Percentiles rank a stretch among this genome's conserved stretches.
Conservation (phyloP, 2,113 vertebrate genomes). For the Dissostichus mawsoni region DNA sequence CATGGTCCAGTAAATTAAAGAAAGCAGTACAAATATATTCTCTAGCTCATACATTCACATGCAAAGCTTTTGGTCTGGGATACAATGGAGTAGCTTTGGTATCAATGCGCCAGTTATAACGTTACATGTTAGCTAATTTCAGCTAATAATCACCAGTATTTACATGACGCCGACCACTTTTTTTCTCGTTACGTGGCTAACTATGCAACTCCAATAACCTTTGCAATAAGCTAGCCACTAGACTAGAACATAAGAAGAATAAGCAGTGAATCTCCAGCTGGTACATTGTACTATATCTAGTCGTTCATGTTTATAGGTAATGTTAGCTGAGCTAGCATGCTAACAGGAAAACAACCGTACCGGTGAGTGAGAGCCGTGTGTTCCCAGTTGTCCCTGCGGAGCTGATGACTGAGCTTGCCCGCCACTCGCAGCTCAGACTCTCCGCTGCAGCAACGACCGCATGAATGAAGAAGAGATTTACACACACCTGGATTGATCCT, state of each 20-base stretch:
- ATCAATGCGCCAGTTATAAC: background rate
- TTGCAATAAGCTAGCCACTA: background rate
- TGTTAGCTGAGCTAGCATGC: constrained; percentile 53
- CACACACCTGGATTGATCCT: background rate
- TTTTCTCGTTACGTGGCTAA: background rate
- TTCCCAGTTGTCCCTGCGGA: constrained; percentile 51
- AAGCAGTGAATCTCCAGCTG: background rate
- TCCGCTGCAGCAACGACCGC: constrained; percentile 33
- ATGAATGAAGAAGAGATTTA: constrained; percentile 63
- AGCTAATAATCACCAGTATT: constrained; percentile 18
- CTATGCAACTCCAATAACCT: background rate
- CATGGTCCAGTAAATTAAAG: background rate
- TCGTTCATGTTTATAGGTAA: background rate
- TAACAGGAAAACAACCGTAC: constrained; percentile 65
- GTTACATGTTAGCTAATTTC: background rate
- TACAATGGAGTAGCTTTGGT: background rate
- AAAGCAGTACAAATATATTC: background rate
- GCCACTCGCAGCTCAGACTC: constrained; percentile 66
- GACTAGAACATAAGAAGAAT: no score
- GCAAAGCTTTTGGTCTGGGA: background rate
- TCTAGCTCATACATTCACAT: background rate
- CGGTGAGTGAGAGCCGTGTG: constrained; percentile 73
- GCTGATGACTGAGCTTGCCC: constrained; percentile 55
- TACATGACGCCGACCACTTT: constrained; percentile 13
- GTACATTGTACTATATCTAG: rapidly evolving